Evolutionary conservation across 2,797 vertebrate species (phyloP).

Genomic region (Peromyscus nudipes): DNA sequence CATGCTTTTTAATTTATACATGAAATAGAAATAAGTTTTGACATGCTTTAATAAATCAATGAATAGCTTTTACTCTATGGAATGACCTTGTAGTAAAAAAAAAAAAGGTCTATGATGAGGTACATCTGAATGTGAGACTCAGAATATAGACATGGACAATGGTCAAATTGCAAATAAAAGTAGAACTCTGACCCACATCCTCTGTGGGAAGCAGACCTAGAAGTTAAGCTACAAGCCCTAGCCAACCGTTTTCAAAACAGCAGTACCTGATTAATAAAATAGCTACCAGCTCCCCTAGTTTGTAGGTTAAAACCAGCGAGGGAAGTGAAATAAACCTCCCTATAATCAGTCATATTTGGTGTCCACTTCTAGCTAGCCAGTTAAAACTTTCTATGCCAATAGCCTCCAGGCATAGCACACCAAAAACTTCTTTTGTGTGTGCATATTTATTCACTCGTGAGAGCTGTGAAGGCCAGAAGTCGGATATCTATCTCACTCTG

Average conservation of each 20-base stretch:
- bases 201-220: neutral
- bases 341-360: neutral
- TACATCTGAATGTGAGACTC: neutral
- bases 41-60: slow-evolving; percentile 28
- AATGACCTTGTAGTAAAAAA: neutral
- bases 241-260: neutral
- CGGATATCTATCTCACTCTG: neutral
- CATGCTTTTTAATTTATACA: slow-evolving; percentile 44
- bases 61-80: neutral
- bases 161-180: slow-evolving; percentile 3
- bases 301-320: neutral
- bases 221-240: neutral
- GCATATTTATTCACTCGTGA: neutral
- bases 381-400: neutral
- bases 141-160: slow-evolving; percentile 25
- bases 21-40: slow-evolving; percentile 32
- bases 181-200: slow-evolving; percentile 26
- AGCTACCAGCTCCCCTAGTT: neutral
- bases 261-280: neutral
- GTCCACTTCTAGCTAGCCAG: neutral
- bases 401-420: neutral
- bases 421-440: neutral
- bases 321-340: neutral
- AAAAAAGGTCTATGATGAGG: neutral
- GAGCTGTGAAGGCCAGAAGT: neutral